Conservation (phyloP, 2,888 invertebrate species). For the Athalia cordata region DNA sequence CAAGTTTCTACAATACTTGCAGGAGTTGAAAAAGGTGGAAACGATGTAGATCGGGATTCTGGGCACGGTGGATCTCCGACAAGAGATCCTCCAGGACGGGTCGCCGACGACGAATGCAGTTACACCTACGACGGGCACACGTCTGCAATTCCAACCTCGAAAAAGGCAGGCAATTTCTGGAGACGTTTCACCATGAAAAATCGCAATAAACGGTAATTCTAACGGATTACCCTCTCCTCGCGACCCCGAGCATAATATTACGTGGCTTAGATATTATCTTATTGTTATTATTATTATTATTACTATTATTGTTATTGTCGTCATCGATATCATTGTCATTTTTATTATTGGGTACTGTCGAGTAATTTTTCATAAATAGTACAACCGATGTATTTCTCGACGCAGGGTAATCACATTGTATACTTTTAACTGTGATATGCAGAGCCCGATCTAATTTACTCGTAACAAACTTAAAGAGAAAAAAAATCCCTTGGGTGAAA, state of each 20-base stretch:
- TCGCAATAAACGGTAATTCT: slow-evolving; percentile 80
- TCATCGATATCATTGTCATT: not conserved
- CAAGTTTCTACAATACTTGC: not conserved
- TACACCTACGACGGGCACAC: slow-evolving; percentile 64
- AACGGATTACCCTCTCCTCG: not conserved
- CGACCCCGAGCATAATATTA: not conserved
- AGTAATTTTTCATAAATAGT: slow-evolving; percentile 9
- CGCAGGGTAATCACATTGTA: slow-evolving; percentile 22
- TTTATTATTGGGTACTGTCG: slow-evolving; percentile 1
- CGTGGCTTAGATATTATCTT: not conserved
- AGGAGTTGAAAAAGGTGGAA: slow-evolving; percentile 63
- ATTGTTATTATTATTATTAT: not conserved
- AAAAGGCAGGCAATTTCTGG: slow-evolving; percentile 76
- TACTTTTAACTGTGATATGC: slow-evolving; percentile 38
- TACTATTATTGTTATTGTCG: slow-evolving; percentile 4
- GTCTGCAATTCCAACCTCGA: slow-evolving; percentile 62
- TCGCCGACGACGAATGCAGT: slow-evolving; percentile 77
- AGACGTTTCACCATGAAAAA: slow-evolving; percentile 83
- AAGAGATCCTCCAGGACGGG: slow-evolving; percentile 69
- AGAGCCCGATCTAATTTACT: slow-evolving; percentile 2
- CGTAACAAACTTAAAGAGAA: too few relatives aligned
- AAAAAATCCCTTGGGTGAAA: too few relatives aligned
- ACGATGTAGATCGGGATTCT: slow-evolving; percentile 70
- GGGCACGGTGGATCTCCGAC: slow-evolving; percentile 72
- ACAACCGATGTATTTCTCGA: not conserved